Conservation (phyloP, 2,113 vertebrate species). For the Tragelaphus scriptus region DNA sequence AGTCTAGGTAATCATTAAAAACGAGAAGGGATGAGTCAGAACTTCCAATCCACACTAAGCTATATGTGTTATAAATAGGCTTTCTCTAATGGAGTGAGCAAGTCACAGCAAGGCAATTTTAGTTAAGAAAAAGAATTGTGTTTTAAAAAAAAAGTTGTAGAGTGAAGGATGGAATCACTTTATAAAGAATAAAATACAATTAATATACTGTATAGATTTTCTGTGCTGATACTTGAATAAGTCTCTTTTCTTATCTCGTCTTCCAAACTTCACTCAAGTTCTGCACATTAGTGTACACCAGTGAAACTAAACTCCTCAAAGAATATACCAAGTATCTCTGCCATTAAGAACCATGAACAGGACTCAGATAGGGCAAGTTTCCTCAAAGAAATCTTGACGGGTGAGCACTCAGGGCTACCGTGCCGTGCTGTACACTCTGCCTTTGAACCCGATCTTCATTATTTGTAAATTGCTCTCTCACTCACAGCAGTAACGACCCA, state of each 20-base stretch:
- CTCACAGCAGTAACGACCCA: neutral
- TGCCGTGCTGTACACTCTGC: accelerated
- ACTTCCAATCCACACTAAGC: constrained; percentile 37
- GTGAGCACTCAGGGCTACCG: accelerated
- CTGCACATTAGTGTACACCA: too few species aligned
- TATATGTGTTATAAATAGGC: constrained; percentile 44
- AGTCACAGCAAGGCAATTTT: neutral
- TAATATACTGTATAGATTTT: neutral
- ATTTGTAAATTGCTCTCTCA: neutral
- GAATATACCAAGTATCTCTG: neutral
- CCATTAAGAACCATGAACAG: neutral
- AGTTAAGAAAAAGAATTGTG: neutral
- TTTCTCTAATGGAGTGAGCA: constrained; percentile 5
- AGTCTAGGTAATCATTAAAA: constrained; percentile 22
- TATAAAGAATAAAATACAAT: neutral
- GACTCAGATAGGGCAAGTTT: neutral
- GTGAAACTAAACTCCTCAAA: neutral
- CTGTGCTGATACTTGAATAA: neutral
- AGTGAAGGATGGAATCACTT: neutral
- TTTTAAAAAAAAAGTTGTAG: neutral
- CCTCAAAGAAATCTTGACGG: neutral
- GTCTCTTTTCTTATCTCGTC: neutral
- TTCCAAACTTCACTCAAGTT: neutral
- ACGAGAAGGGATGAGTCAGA: constrained; percentile 55
- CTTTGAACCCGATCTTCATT: neutral